Base-by-base conservation (phyloP, 2,797 vertebrate species). In the Rhinophrynus dorsalis region DNA sequence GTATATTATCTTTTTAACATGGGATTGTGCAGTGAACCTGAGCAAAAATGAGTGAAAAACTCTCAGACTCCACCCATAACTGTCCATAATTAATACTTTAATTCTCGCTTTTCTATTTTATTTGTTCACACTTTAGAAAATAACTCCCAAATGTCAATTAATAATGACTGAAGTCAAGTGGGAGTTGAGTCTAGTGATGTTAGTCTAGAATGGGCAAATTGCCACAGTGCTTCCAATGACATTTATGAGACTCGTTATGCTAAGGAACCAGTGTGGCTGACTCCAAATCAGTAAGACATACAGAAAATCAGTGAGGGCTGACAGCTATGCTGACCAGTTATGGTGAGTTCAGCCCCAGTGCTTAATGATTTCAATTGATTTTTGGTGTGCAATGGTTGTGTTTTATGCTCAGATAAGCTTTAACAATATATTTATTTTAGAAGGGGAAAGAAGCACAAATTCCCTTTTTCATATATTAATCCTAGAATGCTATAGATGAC, bases 231-330 rank as follows among this genome's bases (percentile, higher is more conserved):
- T 13, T 6, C 12, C 6, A 38, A 6, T 38, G 35, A 38, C 35
- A 6, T 38, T 38, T 38, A 13, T 24, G 21, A 65, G 35, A 29
- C 13, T 40, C 23, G 62, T 54, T 54, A 20, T 52, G 62, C 30
- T 52, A 42, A 38, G 37, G 29, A 26, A 48, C 6, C 59, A 35
- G 21, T 32, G 2, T 37, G 60, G n/a, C 32, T 24, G 21, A 40
- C 57, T 54, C 48, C 33, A 65, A 54, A 65, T 56, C 35, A 56
- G 59, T 13, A 30, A 62, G 64, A 67, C 37, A 45, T 56, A 56
- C 52, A 67, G 64, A 67, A 67, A 67, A 45, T 56, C 51, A 67
- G 38, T 45, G 51, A 45, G 40, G 8, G 40, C 29, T 56, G 64
- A 56, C 52, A 54, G 64, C 18, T 45, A 10, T 44, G 23, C 26